A percentile compares a stretch with the other conserved stretches of the same genome.
Conservation (phyloP, 1,140 invertebrate species). For the Polyergus mexicanus region DNA sequence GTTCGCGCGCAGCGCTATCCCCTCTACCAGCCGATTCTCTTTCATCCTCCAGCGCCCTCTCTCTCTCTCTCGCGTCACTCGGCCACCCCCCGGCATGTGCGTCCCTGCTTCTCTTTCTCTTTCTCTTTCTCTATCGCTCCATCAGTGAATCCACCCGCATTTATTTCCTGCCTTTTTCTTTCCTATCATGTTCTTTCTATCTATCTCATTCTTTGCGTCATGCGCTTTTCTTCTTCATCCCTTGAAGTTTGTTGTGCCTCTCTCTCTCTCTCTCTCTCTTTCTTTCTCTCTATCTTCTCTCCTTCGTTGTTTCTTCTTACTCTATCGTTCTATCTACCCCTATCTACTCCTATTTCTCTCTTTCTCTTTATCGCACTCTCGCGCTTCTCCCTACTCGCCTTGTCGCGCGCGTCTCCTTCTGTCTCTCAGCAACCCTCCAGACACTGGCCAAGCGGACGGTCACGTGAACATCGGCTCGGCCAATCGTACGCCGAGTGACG, state of each 20-base stretch:
- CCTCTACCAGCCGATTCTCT: conserved; percentile 63
- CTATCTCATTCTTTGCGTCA: conserved; percentile 40
- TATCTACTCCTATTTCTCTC: conserved; percentile 14
- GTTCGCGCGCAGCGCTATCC: conserved; percentile 52
- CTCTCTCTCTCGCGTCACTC: conserved; percentile 69
- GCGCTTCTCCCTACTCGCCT: conserved; percentile 51
- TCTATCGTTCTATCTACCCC: neutral
- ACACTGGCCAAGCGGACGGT: conserved; percentile 71
- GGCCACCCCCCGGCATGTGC: neutral
- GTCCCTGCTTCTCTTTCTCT: conserved; percentile 32
- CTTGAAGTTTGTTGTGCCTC: conserved; percentile 22
- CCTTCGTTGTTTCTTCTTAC: conserved; percentile 25
- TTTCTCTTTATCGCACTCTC: conserved; percentile 44
- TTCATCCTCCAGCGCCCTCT: conserved; percentile 75
- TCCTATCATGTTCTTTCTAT: conserved; percentile 38
- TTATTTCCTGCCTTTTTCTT: conserved; percentile 52
- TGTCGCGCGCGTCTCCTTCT: conserved; percentile 61
- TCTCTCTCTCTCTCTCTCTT: conserved; percentile 20
- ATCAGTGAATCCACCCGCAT: conserved; percentile 63
- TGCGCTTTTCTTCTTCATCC: conserved; percentile 34
- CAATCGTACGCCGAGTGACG: conserved; percentile 74
- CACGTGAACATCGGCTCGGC: conserved; percentile 74
- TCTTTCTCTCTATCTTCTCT: neutral
- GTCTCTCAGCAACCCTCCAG: conserved; percentile 68
- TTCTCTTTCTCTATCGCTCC: conserved; percentile 54